Evolutionary conservation across 2,113 vertebrate genomes (phyloP), one percentile per base, ranked within the genome.

Genomic region (Probosciger aterrimus): DNA sequence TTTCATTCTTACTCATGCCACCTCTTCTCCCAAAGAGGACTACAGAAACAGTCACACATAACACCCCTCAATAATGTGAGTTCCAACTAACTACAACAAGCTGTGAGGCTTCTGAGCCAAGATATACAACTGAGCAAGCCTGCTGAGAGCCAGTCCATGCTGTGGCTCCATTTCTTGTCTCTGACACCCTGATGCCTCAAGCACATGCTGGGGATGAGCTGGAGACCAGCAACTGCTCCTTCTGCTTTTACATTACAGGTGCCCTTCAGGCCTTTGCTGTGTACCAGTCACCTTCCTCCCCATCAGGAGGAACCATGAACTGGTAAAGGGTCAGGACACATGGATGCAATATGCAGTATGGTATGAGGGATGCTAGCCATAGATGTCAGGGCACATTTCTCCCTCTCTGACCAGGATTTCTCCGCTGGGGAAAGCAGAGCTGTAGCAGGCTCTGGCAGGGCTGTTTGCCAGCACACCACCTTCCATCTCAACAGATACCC

Each of bases 301-400:
- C 2, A 0, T 18, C 33, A 43, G 0, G 1, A 65, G 39, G 20
- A 31, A 35, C 59, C 30, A 9, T 0, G 0, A 44, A 8, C 31
- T 13, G 8, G 12, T 27, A 24, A 64, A 53, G 62, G 65, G 19
- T 17, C 59, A 27, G 70, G 30, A 69, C 7, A 20, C 9, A 4
- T 0, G 3, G 37, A 31, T 46, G 43, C 22, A 31, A 15, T 11
- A 14, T 1, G 4, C 52, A 22, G 11, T 43, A 19, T 12, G 65
- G 18, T 15, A 37, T 1, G 31, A 55, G 35, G 14, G 18, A 16
- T 60, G 50, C 39, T 70, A 49, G 31, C 28, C 44, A 6, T 1
- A 39, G 14, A 53, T 15, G 3, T 7, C 31, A 41, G n/a, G 17
- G 27, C 23, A 13, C 10, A 9, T 68, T 76, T 43, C 52, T 80